Percentiles rank a stretch among this genome's conserved stretches.
Evolutionary conservation across 1,140 invertebrate genomes (phyloP).

Genomic region (Dreissena polymorpha): DNA sequence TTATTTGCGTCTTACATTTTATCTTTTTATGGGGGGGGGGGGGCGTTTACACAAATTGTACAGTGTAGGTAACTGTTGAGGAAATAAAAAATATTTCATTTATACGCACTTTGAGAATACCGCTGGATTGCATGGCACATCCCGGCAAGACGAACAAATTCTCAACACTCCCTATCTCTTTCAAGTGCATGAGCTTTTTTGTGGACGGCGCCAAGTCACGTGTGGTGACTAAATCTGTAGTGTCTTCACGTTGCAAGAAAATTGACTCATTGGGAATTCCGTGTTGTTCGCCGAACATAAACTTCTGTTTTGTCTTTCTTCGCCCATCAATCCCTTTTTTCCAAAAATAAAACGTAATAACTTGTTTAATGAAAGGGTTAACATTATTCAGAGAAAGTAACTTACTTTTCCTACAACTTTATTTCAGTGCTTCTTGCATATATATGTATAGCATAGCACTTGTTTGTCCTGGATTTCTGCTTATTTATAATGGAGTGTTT

Average conservation of each 20-base stretch:
- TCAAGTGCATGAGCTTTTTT: slow-evolving; percentile 99
- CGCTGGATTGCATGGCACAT: slow-evolving; percentile 90
- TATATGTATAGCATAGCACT: too few species aligned
- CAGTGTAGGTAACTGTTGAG: too few species aligned
- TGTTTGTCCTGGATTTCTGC: too few species aligned
- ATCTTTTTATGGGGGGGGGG: too few species aligned
- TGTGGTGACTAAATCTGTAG: slow-evolving; percentile 97
- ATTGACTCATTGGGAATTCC: slow-evolving; percentile 99
- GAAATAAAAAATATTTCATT: too few species aligned
- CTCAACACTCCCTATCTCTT: slow-evolving; percentile 93
- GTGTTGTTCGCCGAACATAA: slow-evolving; percentile 99
- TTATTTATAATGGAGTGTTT: too few species aligned
- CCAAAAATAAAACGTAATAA: not conserved
- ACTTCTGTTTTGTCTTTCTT: slow-evolving; percentile 88
- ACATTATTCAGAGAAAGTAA: too few species aligned
- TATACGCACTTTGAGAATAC: slow-evolving; percentile 86
- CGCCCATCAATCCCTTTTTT: slow-evolving; percentile 60
- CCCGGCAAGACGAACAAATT: slow-evolving; percentile 97
- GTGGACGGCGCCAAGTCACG: slow-evolving; percentile 99
- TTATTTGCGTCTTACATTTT: too few species aligned
- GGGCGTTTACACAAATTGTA: too few species aligned
- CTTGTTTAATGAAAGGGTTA: too few species aligned
- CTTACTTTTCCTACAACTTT: too few species aligned
- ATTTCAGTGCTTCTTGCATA: too few species aligned
- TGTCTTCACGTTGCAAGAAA: slow-evolving; percentile 99